Evolutionary conservation across 2,888 invertebrate species (phyloP), one percentile per base, ranked within the genome.

Genomic region (Ophion ventricosus): DNA sequence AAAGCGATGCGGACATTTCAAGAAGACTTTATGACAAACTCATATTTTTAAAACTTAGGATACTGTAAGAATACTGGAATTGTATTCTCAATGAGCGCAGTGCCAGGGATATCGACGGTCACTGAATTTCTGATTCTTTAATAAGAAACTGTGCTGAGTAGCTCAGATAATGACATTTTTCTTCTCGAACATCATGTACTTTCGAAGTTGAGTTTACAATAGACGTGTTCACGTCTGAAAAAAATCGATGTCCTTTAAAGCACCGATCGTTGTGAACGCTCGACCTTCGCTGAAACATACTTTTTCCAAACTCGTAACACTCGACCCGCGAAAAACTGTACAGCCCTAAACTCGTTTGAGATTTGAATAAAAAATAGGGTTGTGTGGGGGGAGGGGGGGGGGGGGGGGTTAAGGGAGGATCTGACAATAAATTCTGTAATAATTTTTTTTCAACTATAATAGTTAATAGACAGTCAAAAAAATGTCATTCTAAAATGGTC

Each of bases 401-500:
- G 74, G 69, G 66, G 49, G 40, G 11, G 59, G n/a, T 54, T 23
- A 61, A n/a, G 26, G 57, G 40, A 26, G 64, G 14, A 35, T 23
- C 5, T 17, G n/a, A 63, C n/a, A 70, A 49, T 43, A 57, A 64
- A 63, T 80, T 73, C 23, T 69, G n/a, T 66, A 54, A 20, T 23
- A 23, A 69, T 56, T 70, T 49, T 69, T 23, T 61, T 82, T 7
- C 57, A 81, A 74, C 74, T 78, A n/a, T n/a, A n/a, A n/a, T n/a
- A 84, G 84, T 84, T 84, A 84, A 82, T 84, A 79, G 64, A 83
- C 82, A 75, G 49, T 83, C 23, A 82, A 75, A 70, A 79, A 79
- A 67, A 40, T 69, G 63, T 80, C 79, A 83, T 75, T 72, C 86
- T 82, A 84, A 82, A 81, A 90, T 86, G 75, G 82, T 85, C 86